Percentiles rank a stretch among this genome's conserved stretches.
Evolutionary conservation across 2,113 vertebrate species (phyloP).

Genomic region (Mohoua ochrocephala): DNA sequence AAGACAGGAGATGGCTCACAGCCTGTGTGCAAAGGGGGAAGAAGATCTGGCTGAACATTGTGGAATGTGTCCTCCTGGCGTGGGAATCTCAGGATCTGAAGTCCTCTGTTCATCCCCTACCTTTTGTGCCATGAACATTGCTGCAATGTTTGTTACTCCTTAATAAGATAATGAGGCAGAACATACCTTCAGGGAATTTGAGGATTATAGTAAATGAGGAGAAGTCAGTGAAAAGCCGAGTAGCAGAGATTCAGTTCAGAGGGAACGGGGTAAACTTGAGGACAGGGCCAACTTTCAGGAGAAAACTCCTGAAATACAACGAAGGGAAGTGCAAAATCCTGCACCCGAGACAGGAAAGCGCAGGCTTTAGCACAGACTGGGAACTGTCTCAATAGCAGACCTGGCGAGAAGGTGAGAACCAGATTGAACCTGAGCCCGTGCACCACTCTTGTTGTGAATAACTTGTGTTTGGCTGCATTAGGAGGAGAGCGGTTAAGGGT

Average conservation of each 20-base stretch:
- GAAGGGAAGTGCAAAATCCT: neutral
- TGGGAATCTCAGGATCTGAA: neutral
- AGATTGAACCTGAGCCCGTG: neutral
- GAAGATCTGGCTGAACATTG: constrained; percentile 32
- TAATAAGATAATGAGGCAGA: neutral
- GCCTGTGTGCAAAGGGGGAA: neutral
- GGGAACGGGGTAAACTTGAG: neutral
- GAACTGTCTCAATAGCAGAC: neutral
- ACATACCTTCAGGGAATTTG: neutral
- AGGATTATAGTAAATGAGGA: neutral
- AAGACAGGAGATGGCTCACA: neutral
- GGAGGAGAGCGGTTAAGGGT: neutral
- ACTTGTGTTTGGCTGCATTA: neutral
- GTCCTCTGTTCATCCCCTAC: neutral
- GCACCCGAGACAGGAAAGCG: neutral
- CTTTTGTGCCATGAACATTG: neutral
- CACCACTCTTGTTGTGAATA: neutral
- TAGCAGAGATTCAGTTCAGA: neutral
- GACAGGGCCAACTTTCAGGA: neutral
- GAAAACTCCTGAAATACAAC: neutral
- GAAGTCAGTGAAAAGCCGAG: neutral
- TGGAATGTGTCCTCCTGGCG: neutral
- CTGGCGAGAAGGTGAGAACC: neutral
- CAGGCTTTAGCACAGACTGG: neutral
- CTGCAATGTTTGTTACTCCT: neutral